A percentile compares a stretch with the other conserved stretches of the same genome.
phyloP scores from a whole-genome alignment of 2,888 invertebrate genomes.

The Entomobrya proxima region DNA sequence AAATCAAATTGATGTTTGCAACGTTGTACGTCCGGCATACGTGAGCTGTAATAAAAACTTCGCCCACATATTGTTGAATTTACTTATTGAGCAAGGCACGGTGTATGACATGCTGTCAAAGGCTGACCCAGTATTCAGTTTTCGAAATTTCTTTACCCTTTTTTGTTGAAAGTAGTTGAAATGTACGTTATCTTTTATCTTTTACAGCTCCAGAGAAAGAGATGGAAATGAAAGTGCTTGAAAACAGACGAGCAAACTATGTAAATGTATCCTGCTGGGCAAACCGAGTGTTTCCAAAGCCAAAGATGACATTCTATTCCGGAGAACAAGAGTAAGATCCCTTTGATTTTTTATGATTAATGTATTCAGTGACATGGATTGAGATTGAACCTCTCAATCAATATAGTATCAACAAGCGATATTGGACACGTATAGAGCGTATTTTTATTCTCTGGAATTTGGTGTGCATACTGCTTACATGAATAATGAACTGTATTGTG shows the following conservation, averaged over 20 bases:
- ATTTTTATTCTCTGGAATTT: neutral
- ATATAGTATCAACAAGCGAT: neutral
- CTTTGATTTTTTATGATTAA: neutral
- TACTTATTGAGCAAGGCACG: too few relatives aligned
- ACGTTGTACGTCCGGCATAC: too few relatives aligned
- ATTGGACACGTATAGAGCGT: too few relatives aligned
- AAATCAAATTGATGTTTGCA: too few relatives aligned
- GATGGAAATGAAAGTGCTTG: slow-evolving; percentile 73
- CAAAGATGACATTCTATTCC: slow-evolving; percentile 70
- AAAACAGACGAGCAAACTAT: slow-evolving; percentile 62
- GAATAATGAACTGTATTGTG: too few relatives aligned
- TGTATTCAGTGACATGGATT: slow-evolving; percentile 23
- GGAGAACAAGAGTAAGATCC: slow-evolving; percentile 65
- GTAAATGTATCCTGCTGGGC: slow-evolving; percentile 75
- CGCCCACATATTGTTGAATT: too few relatives aligned
- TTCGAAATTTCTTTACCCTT: neutral
- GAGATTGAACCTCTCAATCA: slow-evolving; percentile 5
- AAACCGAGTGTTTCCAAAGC: slow-evolving; percentile 71
- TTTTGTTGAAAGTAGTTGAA: neutral
- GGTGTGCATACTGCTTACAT: too few relatives aligned
- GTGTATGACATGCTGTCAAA: too few relatives aligned
- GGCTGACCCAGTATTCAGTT: too few relatives aligned
- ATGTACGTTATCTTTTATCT: neutral
- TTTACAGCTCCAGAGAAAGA: slow-evolving; percentile 73
- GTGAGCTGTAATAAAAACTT: too few relatives aligned